These are phyloP conservation scores for Athalia circularis DNA, from an alignment of 2,888 invertebrate species.

Conservation along the genomic window DNA sequence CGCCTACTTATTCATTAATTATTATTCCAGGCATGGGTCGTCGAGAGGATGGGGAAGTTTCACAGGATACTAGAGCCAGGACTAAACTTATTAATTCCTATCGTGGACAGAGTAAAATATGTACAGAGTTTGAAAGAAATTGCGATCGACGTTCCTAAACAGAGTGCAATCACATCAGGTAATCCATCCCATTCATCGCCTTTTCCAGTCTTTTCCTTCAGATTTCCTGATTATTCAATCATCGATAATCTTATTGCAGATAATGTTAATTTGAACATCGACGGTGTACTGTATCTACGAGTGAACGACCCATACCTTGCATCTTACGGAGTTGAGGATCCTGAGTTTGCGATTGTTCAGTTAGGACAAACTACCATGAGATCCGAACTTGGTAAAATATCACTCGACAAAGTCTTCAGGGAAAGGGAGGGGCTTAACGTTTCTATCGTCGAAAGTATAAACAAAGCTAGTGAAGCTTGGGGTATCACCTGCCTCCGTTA, in stretches of 20 bases:
- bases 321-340: constrained; percentile 99
- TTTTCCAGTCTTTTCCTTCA: neutral
- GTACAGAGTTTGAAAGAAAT: constrained; percentile 99
- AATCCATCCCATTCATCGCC: constrained; percentile 34
- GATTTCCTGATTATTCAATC: neutral
- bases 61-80: constrained; percentile 95
- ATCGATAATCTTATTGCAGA: constrained; percentile 77
- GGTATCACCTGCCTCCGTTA: constrained; percentile 97
- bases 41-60: constrained; percentile 99
- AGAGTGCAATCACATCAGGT: constrained; percentile 96
- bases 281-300: constrained; percentile 96
- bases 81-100: constrained; percentile 92
- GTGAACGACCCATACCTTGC: constrained; percentile 95
- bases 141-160: constrained; percentile 99
- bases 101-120: constrained; percentile 95
- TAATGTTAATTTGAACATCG: constrained; percentile 97
- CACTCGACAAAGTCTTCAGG: constrained; percentile 95
- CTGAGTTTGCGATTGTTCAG: constrained; percentile 99
- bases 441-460: constrained; percentile 95
- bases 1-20: constrained; percentile 41
- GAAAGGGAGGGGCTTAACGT: constrained; percentile 97
- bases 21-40: constrained; percentile 90
- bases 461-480: constrained; percentile 99
- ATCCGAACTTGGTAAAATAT: constrained; percentile 98
- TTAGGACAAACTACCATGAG: constrained; percentile 99